Conservation (phyloP, 2,888 invertebrate genomes). For the Spisula solida region DNA sequence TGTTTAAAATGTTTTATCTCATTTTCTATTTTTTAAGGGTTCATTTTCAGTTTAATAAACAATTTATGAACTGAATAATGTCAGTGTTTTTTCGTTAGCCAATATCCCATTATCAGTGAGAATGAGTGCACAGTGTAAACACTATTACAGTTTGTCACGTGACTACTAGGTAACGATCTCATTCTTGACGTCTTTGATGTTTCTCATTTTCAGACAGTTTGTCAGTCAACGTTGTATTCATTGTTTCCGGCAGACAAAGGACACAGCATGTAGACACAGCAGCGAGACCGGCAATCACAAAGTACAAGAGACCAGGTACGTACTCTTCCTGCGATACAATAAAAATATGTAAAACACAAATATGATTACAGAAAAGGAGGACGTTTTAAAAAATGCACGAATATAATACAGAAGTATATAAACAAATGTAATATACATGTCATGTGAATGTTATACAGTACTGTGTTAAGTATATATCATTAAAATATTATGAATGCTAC, state of each 20-base stretch:
- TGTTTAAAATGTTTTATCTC: no score
- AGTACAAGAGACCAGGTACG: constrained; percentile 65
- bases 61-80: no score
- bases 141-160: no score
- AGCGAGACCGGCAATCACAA: constrained; percentile 47
- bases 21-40: no score
- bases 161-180: no score
- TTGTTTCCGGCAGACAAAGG: no score
- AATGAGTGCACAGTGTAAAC: no score
- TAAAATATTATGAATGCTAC: neutral
- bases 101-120: no score
- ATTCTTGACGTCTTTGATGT: no score
- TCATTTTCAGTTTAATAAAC: no score
- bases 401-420: neutral
- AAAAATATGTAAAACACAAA: neutral
- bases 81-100: no score
- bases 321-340: constrained; percentile 55
- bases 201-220: neutral
- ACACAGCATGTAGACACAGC: constrained; percentile 53
- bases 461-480: neutral
- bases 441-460: neutral
- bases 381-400: neutral
- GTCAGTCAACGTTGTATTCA: neutral
- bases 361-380: neutral
- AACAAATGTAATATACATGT: neutral